phyloP scores from a whole-genome alignment of 2,888 invertebrate genomes.

The Poecilobothrus nobilitatus region DNA sequence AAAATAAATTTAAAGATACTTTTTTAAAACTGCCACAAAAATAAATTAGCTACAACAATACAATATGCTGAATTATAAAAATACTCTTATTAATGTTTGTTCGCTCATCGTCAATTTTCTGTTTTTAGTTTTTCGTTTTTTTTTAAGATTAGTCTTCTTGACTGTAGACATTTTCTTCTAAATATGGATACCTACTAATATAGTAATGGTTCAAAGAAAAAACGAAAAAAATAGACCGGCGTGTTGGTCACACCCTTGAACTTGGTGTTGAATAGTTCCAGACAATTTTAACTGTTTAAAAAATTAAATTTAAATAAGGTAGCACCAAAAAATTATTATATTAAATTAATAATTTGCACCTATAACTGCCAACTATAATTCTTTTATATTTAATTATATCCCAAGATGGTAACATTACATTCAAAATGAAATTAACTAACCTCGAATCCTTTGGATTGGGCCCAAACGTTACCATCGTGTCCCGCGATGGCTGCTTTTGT shows the following conservation, averaged over 20 bases:
- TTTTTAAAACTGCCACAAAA: not conserved
- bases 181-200: conserved; percentile 6
- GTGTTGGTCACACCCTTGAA: conserved; percentile 43
- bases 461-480: conserved; percentile 92
- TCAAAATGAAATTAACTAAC: conserved; percentile 54
- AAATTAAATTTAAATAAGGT: conserved; percentile 9
- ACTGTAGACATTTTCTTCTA: conserved; percentile 3
- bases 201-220: not conserved
- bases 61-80: not conserved
- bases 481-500: conserved; percentile 91
- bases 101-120: too few relatives aligned
- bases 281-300: conserved; percentile 18
- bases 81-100: not conserved
- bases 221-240: conserved; percentile 2
- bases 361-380: too few relatives aligned
- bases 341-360: too few relatives aligned
- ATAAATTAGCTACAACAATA: not conserved
- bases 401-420: too few relatives aligned
- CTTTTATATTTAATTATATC: too few relatives aligned
- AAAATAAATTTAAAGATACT: not conserved
- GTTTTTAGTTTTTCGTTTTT: not conserved
- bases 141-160: not conserved
- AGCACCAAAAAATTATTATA: not conserved
- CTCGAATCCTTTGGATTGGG: conserved; percentile 86
- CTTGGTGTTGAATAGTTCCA: conserved; percentile 29